These are phyloP conservation scores for Orientallactaga sibirica DNA, from an alignment of 2,797 vertebrate genomes.

Conservation along the genomic window DNA sequence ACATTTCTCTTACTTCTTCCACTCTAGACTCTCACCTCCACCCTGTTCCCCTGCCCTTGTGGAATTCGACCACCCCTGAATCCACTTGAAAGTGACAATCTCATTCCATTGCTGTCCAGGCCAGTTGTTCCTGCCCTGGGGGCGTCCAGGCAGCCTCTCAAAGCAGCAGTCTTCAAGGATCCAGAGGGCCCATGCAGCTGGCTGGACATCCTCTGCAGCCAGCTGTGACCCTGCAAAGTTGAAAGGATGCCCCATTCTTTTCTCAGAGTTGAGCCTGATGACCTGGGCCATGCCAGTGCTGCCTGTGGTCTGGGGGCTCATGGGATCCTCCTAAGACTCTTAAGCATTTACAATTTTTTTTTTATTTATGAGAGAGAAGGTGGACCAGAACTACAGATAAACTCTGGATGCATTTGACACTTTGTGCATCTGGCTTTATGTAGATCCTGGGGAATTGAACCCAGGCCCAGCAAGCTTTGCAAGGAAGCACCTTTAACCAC, in stretches of 20 bases:
- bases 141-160: neutral
- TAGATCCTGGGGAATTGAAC: too few relatives aligned
- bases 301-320: neutral
- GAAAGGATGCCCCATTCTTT: neutral
- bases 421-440: too few relatives aligned
- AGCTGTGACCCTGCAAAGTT: neutral
- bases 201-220: neutral
- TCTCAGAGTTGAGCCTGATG: neutral
- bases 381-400: too few relatives aligned
- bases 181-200: neutral
- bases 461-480: too few relatives aligned
- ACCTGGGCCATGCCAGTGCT: neutral
- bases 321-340: neutral
- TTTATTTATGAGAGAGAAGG: too few relatives aligned
- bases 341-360: too few relatives aligned
- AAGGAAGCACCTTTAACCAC: too few relatives aligned
- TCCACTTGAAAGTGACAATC: neutral
- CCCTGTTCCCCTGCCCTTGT: neutral
- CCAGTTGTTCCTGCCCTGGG: neutral
- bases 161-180: neutral
- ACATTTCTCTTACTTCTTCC: too few relatives aligned
- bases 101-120: neutral
- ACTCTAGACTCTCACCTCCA: too few relatives aligned
- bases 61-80: constrained; percentile 28
- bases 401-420: too few relatives aligned